Percentiles rank a stretch among this genome's conserved stretches.
Conservation (phyloP, 1,140 invertebrate species). For the Carposina sasakii region DNA sequence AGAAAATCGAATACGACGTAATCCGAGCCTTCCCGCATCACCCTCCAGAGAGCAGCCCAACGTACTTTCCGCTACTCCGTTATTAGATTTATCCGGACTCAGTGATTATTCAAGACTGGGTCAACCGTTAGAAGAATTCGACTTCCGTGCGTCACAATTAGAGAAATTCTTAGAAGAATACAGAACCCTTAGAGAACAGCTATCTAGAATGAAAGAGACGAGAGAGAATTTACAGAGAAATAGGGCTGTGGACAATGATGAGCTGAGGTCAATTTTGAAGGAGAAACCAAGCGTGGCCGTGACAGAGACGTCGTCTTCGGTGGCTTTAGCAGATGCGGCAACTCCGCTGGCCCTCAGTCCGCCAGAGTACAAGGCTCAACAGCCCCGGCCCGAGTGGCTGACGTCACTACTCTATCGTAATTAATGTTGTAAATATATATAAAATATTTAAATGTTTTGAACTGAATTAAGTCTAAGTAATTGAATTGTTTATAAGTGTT, state of each 20-base stretch:
- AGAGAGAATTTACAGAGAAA: slow-evolving; percentile 77
- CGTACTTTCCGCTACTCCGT: slow-evolving; percentile 71
- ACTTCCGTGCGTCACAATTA: slow-evolving; percentile 83
- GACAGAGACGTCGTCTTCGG: slow-evolving; percentile 61
- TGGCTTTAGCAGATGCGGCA: slow-evolving; percentile 62
- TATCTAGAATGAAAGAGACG: slow-evolving; percentile 84
- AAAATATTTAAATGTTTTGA: slow-evolving; percentile 42
- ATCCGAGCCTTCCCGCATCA: slow-evolving; percentile 63
- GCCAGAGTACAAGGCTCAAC: slow-evolving; percentile 69
- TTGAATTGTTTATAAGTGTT: slow-evolving; percentile 62
- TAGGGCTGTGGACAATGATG: slow-evolving; percentile 60
- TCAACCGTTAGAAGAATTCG: slow-evolving; percentile 74
- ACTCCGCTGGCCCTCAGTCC: slow-evolving; percentile 65
- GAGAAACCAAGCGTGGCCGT: slow-evolving; percentile 73
- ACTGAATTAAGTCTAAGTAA: slow-evolving; percentile 53
- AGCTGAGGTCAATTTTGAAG: slow-evolving; percentile 72
- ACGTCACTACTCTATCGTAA: slow-evolving; percentile 63
- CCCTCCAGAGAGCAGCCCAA: slow-evolving; percentile 52
- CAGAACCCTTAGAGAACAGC: slow-evolving; percentile 80
- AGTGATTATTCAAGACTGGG: slow-evolving; percentile 57
- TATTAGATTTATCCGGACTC: slow-evolving; percentile 71
- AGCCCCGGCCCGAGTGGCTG: slow-evolving; percentile 68
- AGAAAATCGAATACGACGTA: slow-evolving; percentile 48
- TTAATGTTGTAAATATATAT: slow-evolving; percentile 51
- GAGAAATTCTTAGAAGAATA: slow-evolving; percentile 86